Conservation (phyloP, 2,888 invertebrate species). For the Poecilus cupreus region DNA sequence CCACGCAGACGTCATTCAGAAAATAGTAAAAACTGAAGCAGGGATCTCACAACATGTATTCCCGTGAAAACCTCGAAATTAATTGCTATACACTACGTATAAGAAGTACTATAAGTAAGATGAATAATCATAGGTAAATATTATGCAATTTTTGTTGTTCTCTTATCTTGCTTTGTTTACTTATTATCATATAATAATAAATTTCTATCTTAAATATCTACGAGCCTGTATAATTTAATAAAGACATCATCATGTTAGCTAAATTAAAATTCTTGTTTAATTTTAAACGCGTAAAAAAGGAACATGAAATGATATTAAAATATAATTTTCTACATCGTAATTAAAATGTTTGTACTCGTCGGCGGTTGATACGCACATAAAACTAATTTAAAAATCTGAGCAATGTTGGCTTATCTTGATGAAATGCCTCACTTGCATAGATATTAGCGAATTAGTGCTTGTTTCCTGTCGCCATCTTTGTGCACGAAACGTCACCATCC, state of each 20-base stretch:
- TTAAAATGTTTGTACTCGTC: conserved; percentile 2
- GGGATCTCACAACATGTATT: no score
- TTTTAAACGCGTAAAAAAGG: no score
- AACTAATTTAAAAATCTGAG: conserved; percentile 40
- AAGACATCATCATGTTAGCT: not conserved
- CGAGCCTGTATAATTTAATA: not conserved
- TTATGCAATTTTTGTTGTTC: not conserved
- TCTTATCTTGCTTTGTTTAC: not conserved
- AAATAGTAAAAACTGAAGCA: no score
- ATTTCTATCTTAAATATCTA: not conserved
- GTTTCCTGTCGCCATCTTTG: conserved; percentile 42
- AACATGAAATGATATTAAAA: not conserved
- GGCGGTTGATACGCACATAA: not conserved
- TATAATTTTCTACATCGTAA: not conserved
- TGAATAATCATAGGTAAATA: no score
- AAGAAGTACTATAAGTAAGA: no score
- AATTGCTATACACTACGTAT: no score
- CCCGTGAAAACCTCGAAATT: no score
- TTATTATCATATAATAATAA: not conserved
- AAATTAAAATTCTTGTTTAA: not conserved
- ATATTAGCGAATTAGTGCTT: conserved; percentile 45
- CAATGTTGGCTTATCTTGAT: conserved; percentile 38
- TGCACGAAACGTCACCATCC: conserved; percentile 35
- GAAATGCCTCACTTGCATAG: conserved; percentile 29
- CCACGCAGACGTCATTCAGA: no score